phyloP scores from a whole-genome alignment of 2,113 vertebrate species.

The Plecturocebus donacophilus region DNA sequence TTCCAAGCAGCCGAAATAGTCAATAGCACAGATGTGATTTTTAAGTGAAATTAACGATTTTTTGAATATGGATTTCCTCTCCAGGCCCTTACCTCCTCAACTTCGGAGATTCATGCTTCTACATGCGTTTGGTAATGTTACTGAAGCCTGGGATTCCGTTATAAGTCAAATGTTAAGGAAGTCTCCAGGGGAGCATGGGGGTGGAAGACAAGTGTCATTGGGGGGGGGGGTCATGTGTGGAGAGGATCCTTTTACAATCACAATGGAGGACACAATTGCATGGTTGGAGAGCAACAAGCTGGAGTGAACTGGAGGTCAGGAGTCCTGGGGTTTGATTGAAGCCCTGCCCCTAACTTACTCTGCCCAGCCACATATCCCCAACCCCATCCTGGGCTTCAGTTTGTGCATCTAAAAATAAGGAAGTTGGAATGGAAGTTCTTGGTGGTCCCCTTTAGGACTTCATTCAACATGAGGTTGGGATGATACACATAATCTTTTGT shows the following conservation, averaged over 20 bases:
- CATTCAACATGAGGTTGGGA: not conserved
- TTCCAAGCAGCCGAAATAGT: constrained; percentile 60
- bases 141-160: not conserved
- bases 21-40: constrained; percentile 71
- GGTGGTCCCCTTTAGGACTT: not conserved
- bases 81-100: not conserved
- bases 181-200: not conserved
- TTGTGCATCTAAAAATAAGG: not conserved
- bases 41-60: constrained; percentile 81
- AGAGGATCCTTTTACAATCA: fast-evolving
- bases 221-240: not conserved
- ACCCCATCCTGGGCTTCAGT: not conserved
- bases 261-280: fast-evolving
- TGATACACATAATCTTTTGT: not conserved
- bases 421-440: not conserved
- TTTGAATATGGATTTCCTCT: constrained; percentile 73
- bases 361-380: no score
- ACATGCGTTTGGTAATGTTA: not conserved
- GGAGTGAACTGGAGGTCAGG: no score
- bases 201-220: fast-evolving
- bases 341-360: not conserved
- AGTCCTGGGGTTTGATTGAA: not conserved
- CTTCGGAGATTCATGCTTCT: constrained; percentile 24
- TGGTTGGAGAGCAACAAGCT: fast-evolving
- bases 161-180: constrained; percentile 44